Percentiles rank a stretch among this genome's conserved stretches.
Conservation (phyloP, 1,140 invertebrate genomes). For the Zophobas morio region DNA sequence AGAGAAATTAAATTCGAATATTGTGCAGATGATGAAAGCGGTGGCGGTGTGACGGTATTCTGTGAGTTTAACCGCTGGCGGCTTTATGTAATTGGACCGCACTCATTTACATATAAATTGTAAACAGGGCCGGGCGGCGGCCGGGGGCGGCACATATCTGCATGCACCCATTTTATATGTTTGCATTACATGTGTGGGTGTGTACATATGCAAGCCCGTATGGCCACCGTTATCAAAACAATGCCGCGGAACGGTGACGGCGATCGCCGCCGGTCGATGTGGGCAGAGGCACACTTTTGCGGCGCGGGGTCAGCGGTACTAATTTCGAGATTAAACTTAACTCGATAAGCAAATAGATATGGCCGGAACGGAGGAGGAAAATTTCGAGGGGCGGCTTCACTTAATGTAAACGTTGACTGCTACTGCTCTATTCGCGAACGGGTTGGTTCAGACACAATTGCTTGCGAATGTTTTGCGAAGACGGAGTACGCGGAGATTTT, state of each 20-base stretch:
- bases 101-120: conserved; percentile 51
- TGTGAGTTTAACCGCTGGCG: conserved; percentile 48
- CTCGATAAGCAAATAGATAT: conserved; percentile 30
- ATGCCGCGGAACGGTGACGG: too few relatives aligned
- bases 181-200: conserved; percentile 22
- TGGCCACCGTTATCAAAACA: not conserved
- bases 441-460: conserved; percentile 11
- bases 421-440: conserved; percentile 6
- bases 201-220: conserved; percentile 14
- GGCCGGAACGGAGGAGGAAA: conserved; percentile 2
- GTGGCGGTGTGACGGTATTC: conserved; percentile 41
- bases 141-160: conserved; percentile 24
- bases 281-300: not conserved
- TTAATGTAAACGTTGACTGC: conserved; percentile 16
- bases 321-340: conserved; percentile 20
- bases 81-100: conserved; percentile 49
- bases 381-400: not conserved
- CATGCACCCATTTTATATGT: conserved; percentile 38
- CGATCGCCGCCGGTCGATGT: too few relatives aligned
- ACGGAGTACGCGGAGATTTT: not conserved
- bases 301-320: not conserved
- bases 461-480: conserved; percentile 11
- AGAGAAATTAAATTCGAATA: conserved; percentile 43
- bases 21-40: conserved; percentile 37
- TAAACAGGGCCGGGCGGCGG: conserved; percentile 32